Evolutionary conservation across 2,113 vertebrate species (phyloP).

Genomic region (Smithornis capensis): DNA sequence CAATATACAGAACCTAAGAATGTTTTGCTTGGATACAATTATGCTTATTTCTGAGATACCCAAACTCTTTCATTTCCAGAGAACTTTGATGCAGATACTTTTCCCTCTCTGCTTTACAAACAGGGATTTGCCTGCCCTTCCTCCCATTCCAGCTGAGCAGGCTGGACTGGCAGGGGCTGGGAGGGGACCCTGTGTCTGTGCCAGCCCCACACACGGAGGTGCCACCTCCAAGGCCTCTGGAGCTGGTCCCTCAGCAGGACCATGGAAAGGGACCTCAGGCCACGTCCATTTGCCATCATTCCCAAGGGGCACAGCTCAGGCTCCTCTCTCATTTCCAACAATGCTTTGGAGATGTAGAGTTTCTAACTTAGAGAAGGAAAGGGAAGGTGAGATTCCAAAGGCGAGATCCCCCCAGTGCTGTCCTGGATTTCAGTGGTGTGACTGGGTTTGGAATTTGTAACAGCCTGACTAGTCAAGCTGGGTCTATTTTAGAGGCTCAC

Average conservation of each 20-base stretch:
- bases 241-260: neutral
- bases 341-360: accelerated
- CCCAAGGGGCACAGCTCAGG: neutral
- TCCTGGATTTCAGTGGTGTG: neutral
- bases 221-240: neutral
- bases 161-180: neutral
- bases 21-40: neutral
- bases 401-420: neutral
- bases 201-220: neutral
- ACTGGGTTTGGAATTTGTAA: neutral
- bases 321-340: neutral
- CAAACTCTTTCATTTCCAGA: neutral
- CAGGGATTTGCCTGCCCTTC: neutral
- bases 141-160: neutral
- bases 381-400: neutral
- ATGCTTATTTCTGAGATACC: neutral
- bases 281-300: neutral
- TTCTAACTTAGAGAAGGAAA: neutral
- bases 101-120: neutral
- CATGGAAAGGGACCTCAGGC: accelerated
- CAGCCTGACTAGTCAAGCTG: neutral
- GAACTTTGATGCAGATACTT: neutral
- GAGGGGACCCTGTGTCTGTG: neutral
- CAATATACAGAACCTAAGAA: neutral
- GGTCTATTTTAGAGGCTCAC: neutral